phyloP scores from a whole-genome alignment of 1,140 invertebrate genomes.

The Monochamus saltuarius region DNA sequence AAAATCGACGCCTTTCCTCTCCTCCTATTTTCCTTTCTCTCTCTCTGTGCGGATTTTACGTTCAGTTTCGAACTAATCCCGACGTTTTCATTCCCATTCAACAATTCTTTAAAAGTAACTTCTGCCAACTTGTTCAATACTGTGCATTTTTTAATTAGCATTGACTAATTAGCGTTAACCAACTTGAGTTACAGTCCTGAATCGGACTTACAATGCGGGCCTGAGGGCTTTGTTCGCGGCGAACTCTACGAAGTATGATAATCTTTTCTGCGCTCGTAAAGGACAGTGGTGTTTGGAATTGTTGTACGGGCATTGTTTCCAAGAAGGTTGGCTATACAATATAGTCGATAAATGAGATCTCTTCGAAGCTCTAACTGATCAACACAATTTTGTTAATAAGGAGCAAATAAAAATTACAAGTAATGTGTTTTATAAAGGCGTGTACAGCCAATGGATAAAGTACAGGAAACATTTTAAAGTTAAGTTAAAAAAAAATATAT shows the following conservation, averaged over 20 bases:
- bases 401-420: too few species aligned
- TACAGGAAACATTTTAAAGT: too few species aligned
- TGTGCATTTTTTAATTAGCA: constrained; percentile 42
- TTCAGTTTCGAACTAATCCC: constrained; percentile 18
- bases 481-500: too few species aligned
- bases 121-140: constrained; percentile 34
- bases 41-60: too few species aligned
- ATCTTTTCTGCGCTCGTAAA: constrained; percentile 28
- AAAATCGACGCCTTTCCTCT: too few species aligned
- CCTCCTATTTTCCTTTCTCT: too few species aligned
- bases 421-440: too few species aligned
- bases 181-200: constrained; percentile 38
- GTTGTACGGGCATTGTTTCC: constrained; percentile 13
- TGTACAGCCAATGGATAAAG: too few species aligned
- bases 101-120: constrained; percentile 15
- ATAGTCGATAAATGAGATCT: too few species aligned
- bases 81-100: constrained; percentile 12
- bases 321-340: neutral
- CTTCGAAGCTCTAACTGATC: too few species aligned
- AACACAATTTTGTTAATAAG: too few species aligned
- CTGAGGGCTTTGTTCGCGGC: constrained; percentile 30
- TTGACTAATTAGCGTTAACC: constrained; percentile 41
- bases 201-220: constrained; percentile 37
- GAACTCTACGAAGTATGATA: constrained; percentile 30
- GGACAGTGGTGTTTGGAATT: constrained; percentile 30